Conservation (phyloP, 2,113 vertebrate species). For the Struthidea cinerea region DNA sequence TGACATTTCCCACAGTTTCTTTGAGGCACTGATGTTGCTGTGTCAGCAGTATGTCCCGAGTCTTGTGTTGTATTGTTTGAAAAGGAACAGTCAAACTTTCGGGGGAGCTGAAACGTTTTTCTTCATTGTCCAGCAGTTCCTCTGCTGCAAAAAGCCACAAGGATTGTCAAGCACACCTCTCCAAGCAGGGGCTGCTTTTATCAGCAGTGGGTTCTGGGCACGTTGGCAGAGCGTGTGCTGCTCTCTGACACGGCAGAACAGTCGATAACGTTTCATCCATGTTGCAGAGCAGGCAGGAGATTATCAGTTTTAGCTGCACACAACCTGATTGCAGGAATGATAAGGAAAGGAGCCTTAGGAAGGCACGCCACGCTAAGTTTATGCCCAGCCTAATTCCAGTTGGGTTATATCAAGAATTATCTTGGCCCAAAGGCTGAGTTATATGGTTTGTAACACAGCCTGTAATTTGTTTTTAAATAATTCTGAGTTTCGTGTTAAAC, state of each 20-base stretch:
- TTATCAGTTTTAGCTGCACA: background rate
- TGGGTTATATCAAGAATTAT: constrained; percentile 15
- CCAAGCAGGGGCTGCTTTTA: background rate
- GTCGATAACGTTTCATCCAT: background rate
- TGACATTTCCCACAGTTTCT: constrained; percentile 85
- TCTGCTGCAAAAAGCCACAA: constrained; percentile 11
- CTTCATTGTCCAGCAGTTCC: constrained; percentile 51
- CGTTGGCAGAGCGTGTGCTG: background rate
- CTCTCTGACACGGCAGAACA: background rate
- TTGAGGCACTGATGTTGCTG: constrained; percentile 68
- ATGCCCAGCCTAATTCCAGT: background rate
- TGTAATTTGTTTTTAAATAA: constrained; percentile 13
- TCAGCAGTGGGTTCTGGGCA: background rate
- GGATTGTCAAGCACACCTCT: constrained; percentile 27
- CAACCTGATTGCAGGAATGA: background rate
- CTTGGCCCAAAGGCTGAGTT: background rate
- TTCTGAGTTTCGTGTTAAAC: background rate
- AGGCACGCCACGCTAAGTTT: background rate
- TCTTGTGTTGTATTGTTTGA: constrained; percentile 66
- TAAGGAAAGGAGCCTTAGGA: background rate
- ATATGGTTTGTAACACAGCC: background rate
- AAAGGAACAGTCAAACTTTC: constrained; percentile 63
- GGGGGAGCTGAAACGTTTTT: constrained; percentile 49
- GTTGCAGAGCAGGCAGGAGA: background rate
- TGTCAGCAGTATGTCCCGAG: constrained; percentile 69